Evolutionary conservation across 2,888 invertebrate genomes (phyloP).

Genomic region (Orthosia gracilis): DNA sequence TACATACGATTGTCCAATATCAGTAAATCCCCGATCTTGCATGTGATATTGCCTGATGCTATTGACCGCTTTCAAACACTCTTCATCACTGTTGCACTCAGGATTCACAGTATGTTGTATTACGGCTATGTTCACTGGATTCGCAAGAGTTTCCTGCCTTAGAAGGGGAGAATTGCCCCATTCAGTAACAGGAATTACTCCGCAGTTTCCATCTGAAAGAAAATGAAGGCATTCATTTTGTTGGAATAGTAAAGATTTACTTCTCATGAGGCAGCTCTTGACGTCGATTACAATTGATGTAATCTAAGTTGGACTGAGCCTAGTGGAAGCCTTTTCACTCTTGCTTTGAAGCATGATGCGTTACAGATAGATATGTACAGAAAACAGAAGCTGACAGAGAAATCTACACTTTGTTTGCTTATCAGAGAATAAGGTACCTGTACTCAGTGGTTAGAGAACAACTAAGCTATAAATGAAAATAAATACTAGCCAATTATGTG

Average conservation of each 20-base stretch:
- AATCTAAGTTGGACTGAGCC: no score
- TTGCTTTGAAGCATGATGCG: no score
- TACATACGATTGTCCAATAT: conserved; percentile 90
- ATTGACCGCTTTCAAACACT: conserved; percentile 82
- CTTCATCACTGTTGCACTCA: conserved; percentile 81
- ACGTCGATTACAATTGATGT: no score
- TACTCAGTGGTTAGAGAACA: no score
- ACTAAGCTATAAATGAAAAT: no score
- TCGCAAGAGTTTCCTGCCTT: conserved; percentile 66
- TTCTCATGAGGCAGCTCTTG: no score
- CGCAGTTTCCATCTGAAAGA: conserved; percentile 70
- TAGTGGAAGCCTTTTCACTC: no score
- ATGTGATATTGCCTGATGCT: conserved; percentile 90
- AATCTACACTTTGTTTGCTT: no score
- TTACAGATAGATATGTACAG: no score
- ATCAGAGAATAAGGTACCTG: no score
- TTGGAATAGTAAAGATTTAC: background rate
- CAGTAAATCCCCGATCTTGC: conserved; percentile 85
- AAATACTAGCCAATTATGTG: no score
- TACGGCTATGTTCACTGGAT: conserved; percentile 88
- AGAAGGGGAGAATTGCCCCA: conserved; percentile 74
- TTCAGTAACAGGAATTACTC: conserved; percentile 71
- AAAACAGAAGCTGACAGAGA: no score
- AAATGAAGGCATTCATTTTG: background rate
- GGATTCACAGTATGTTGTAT: conserved; percentile 91